A percentile compares a stretch with the other conserved stretches of the same genome.
Conservation (phyloP, 2,113 vertebrate genomes). For the Hyla sarda region DNA sequence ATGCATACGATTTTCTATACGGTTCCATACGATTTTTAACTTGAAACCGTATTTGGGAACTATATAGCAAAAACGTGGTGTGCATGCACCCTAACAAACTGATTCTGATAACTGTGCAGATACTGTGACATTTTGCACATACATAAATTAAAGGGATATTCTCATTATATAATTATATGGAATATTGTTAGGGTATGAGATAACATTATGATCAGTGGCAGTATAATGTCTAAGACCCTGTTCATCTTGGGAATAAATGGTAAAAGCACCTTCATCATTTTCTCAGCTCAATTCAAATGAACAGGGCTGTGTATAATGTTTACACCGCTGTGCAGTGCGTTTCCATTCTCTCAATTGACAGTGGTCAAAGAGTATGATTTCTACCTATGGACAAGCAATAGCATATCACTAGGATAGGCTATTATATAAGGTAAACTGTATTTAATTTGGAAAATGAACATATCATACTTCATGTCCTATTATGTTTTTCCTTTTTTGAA, state of each 20-base stretch:
- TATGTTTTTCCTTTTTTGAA: background rate
- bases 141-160: background rate
- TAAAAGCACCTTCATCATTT: background rate
- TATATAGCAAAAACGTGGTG: too few species aligned
- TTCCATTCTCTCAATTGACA: background rate
- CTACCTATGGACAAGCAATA: background rate
- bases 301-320: too few species aligned
- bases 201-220: background rate
- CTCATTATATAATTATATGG: background rate
- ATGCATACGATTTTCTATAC: too few species aligned
- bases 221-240: background rate
- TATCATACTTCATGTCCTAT: background rate
- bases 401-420: background rate
- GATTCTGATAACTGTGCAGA: background rate
- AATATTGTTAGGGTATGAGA: background rate
- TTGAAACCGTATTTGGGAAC: too few species aligned
- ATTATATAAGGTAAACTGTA: background rate
- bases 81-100: too few species aligned
- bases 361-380: background rate
- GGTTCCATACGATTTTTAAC: too few species aligned
- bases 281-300: too few species aligned
- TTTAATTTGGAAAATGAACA: background rate
- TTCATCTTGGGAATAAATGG: background rate
- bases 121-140: background rate
- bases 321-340: background rate